Evolutionary conservation across 2,797 vertebrate species (phyloP).

Genomic region (Dromococcyx pavoninus): DNA sequence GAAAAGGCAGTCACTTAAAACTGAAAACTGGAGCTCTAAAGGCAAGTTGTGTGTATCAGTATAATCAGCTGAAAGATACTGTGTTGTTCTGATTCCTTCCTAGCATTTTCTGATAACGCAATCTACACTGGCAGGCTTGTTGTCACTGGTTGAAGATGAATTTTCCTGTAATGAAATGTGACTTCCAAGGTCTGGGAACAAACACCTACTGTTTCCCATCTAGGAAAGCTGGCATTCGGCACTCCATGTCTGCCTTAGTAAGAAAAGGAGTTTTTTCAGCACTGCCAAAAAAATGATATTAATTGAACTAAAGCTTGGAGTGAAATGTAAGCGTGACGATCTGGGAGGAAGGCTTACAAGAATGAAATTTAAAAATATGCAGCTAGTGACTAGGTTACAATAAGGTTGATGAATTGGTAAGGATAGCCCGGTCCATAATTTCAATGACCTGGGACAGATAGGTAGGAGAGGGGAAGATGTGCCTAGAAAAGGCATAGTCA

Average conservation of each 20-base stretch:
- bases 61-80: background rate
- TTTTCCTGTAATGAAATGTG: background rate
- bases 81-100: background rate
- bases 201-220: background rate
- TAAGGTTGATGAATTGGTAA: constrained; percentile 33
- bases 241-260: background rate
- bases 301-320: background rate
- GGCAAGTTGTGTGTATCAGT: background rate
- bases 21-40: background rate
- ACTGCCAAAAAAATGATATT: background rate
- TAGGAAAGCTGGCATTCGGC: background rate
- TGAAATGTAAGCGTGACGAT: background rate
- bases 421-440: constrained; percentile 24
- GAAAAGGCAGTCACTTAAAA: background rate
- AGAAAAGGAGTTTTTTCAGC: background rate
- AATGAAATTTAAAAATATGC: constrained; percentile 5
- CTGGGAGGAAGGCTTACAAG: background rate
- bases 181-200: background rate
- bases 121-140: background rate
- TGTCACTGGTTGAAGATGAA: background rate
- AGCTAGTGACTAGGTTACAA: background rate
- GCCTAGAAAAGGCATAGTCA: background rate
- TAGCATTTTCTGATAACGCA: background rate
- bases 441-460: background rate
- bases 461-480: background rate